Conservation (phyloP, 2,888 invertebrate genomes). For the Automeris io region DNA sequence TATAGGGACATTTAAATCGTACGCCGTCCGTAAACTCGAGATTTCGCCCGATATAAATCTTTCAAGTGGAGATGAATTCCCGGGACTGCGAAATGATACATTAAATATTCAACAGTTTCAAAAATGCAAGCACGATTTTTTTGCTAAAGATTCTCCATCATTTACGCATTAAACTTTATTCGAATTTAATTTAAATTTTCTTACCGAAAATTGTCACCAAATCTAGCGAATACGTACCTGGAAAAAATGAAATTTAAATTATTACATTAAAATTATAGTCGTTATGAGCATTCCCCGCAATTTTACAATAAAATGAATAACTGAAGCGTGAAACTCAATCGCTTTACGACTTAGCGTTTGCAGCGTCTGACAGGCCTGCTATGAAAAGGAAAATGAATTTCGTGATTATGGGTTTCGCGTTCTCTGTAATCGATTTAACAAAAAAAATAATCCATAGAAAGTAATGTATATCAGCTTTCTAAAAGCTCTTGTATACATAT, state of each 20-base stretch:
- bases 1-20: conserved; percentile 45
- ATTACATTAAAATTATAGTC: conserved; percentile 11
- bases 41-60: conserved; percentile 68
- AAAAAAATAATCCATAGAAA: too few relatives aligned
- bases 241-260: conserved; percentile 9
- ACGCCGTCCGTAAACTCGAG: conserved; percentile 49
- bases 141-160: background rate
- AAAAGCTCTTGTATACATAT: too few relatives aligned
- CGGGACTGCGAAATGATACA: conserved; percentile 65
- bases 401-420: too few relatives aligned
- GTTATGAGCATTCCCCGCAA: conserved; percentile 6
- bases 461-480: too few relatives aligned
- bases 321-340: conserved; percentile 5
- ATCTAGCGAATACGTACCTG: conserved; percentile 24
- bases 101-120: conserved; percentile 66
- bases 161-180: background rate
- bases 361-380: background rate
- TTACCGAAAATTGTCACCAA: background rate
- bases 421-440: too few relatives aligned
- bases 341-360: conserved; percentile 1
- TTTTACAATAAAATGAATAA: conserved; percentile 3
- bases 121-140: conserved; percentile 53
- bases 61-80: conserved; percentile 66
- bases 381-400: conserved; percentile 3
- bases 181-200: background rate